Conservation (phyloP, 2,888 invertebrate species). For the Therioaphis trifolii region DNA sequence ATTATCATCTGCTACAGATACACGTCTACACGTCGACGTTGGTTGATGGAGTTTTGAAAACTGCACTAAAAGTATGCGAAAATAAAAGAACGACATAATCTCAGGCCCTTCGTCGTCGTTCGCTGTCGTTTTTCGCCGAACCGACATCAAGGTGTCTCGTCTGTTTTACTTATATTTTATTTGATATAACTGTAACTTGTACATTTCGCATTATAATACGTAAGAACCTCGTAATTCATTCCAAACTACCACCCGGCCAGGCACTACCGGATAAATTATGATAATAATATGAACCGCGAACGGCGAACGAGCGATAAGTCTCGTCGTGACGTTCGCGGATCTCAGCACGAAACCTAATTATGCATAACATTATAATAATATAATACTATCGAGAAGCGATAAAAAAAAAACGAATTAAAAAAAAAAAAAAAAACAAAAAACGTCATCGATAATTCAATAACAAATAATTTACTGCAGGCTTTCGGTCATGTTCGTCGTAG, state of each 20-base stretch:
- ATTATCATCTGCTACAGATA: no score
- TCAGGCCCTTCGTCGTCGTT: no score
- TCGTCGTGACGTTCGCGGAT: background rate
- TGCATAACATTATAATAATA: background rate
- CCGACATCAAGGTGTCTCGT: background rate
- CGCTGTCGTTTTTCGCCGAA: background rate
- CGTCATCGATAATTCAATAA: background rate
- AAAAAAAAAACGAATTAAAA: no score
- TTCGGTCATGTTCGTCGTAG: no score
- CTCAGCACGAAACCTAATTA: constrained; percentile 4
- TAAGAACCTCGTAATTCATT: constrained; percentile 29
- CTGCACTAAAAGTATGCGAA: background rate
- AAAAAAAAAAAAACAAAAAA: constrained; percentile 21
- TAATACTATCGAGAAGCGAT: no score
- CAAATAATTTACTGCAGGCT: background rate
- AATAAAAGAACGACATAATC: background rate
- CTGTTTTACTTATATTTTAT: background rate
- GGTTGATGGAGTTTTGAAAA: constrained; percentile 21
- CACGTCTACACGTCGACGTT: background rate
- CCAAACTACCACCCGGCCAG: constrained; percentile 2
- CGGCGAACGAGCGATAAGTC: constrained; percentile 18
- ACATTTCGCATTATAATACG: no score
- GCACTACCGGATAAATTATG: constrained; percentile 11
- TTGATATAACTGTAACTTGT: background rate
- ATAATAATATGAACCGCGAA: background rate